Evolutionary conservation across 2,113 vertebrate genomes (phyloP), one percentile per base, ranked within the genome.

Genomic region (Vanacampus margaritifer): DNA sequence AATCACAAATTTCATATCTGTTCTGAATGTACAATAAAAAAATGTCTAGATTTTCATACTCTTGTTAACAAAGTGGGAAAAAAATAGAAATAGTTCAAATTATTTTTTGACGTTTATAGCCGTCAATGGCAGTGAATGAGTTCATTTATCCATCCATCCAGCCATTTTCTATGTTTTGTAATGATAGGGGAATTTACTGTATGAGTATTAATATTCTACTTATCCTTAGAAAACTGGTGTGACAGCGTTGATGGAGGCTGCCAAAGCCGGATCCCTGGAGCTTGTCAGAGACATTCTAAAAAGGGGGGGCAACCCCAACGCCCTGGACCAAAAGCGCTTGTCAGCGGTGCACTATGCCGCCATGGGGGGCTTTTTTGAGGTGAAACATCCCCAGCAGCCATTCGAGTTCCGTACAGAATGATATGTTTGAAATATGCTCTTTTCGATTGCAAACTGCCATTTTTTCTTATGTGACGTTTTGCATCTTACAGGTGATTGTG

Each of bases 281-380:
- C 69, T 98, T 1, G 94, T 95, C 1, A 90, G 86, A 48, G 91
- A 46, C 6, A 92, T 99, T 41, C 89, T 99, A 1, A 91, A 80
- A 76, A 92, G 70, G 82, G 95, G 94, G 35, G 96, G 85, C 0
- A 81, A 94, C 16, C 93, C 94, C 35, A 94, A 93, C 23, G 16
- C 85, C 0, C 73, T 92, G 65, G 96, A 98, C 86, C 82, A 79
- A 0, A 91, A 93, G 1, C 87, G 90, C 72, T 81, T 90, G 73
- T 86, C 88, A 0, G 94, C 94, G 3, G 91, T 92, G 1, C 97
- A 99, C 87, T 95, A 95, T 3, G 95, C 96, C 9, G 95, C 96
- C 69, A 93, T 92, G 92, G 93, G 93, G 61, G 95, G 95, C 66
- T 94, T 89, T 78, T 92, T 97, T 68, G 93, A 98, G 91, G 96